Base-by-base conservation (phyloP, 37 sponge, comb jelly and placozoan genomes). In the Diacarnus erythraeanus region DNA sequence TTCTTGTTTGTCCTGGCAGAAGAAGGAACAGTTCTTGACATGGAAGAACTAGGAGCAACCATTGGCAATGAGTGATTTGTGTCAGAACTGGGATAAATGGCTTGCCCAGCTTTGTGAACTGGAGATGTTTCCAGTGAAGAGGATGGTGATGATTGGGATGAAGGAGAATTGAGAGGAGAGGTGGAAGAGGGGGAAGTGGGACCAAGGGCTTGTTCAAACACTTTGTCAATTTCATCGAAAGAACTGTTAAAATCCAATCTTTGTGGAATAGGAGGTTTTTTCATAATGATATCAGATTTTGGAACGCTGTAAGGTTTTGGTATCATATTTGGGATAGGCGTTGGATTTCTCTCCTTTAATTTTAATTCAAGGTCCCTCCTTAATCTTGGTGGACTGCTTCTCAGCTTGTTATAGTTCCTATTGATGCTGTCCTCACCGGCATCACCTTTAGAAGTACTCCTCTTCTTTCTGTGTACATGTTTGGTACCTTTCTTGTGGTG, bases 161-260 rank as follows among this genome's bases (percentile, higher is more conserved):
- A 73, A 15, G 80, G 79, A 17, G 85, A 71, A 33, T 56, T 44
- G 37, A 51, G 39, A 12, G 84, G 84, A 15, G 84, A 76, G 65
- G 72, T 51, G 42, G 80, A 85, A 30, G 86, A 74, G 18, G 61
- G 42, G 1, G 65, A 56, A 27, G 39, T 15, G 42, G 64, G 23
- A 2, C 8, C 36, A 18, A 38, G 4, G 17, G 2, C 54, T 0
- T 27, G 31, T 29, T 80, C 70, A 1, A 76, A 39, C 1, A 68
- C 69, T 22, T 41, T 22, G 0, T 47, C 39, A 8, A 40, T 17
- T 69, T 84, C 77, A 83, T 47, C 57, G 57, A 80, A 80, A 2
- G 41, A 71, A 71, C 40, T 66, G n/a, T 26, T n/a, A 51, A 12
- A 3, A 1, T 8, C 33, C 26, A 34, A 6, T 20, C 20, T 42